Conservation (phyloP, 2,888 invertebrate genomes). For the Monopis laevigella region DNA sequence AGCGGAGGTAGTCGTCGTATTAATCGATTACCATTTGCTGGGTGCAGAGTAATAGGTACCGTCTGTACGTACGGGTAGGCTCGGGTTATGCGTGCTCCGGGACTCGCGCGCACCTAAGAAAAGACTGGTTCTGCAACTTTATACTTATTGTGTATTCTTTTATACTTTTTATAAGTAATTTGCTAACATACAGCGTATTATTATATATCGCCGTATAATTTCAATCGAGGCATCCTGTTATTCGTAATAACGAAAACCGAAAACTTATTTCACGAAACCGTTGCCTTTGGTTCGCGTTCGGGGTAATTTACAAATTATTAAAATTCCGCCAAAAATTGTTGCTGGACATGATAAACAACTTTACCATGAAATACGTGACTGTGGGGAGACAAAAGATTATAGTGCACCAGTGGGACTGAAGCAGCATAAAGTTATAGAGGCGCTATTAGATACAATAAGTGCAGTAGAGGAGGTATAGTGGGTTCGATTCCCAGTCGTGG, state of each 20-base stretch:
- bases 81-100: constrained; percentile 2
- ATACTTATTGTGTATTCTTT: constrained; percentile 6
- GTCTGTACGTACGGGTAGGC: constrained; percentile 2
- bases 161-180: constrained; percentile 8
- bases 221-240: constrained; percentile 12
- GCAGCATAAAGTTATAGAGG: too few species aligned
- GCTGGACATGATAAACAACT: constrained; percentile 6
- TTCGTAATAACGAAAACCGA: constrained; percentile 4
- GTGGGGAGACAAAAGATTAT: too few species aligned
- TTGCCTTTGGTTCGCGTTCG: not conserved
- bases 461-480: too few species aligned
- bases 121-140: constrained; percentile 9
- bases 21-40: constrained; percentile 9
- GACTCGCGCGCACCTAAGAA: not conserved
- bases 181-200: constrained; percentile 6
- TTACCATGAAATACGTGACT: constrained; percentile 2
- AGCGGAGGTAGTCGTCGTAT: too few species aligned
- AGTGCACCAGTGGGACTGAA: too few species aligned
- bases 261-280: constrained; percentile 3
- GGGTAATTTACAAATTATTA: constrained; percentile 3
- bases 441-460: too few species aligned
- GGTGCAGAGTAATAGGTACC: constrained; percentile 6
- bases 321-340: constrained; percentile 9
- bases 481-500: too few species aligned
- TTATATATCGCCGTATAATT: constrained; percentile 10